Evolutionary conservation across 2,888 invertebrate genomes (phyloP), one percentile per base, ranked within the genome.

Genomic region (Sthenelais limicola): DNA sequence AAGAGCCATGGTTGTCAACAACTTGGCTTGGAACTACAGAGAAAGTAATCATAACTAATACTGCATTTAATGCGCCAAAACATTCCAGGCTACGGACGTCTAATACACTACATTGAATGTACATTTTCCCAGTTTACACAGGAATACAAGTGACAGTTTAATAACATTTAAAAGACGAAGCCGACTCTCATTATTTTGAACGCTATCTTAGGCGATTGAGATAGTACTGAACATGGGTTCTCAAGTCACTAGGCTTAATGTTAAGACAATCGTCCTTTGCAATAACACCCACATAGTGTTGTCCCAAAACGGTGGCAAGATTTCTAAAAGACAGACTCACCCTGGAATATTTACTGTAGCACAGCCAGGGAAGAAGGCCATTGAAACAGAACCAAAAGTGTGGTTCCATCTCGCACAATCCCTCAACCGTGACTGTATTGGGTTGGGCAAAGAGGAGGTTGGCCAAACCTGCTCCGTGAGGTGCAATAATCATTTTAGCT

Each of bases 271-370:
- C 70, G 33, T 70, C 38, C 9, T 51, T n/a, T 1, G 35, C 35
- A 24, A 18, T 51, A 21, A 70, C 51, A 3, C 70, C 70, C 7
- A 24, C 38, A 43, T 70, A 70, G 30, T 70, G 70, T n/a, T 52
- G 52, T 1, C 70, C 70, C 9, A 70, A 43, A 24, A 54, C 43
- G 28, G 70, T 26, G 21, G 70, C 70, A 5, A 70, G 38, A 32
- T 70, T 70, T 18, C 70, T 54, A 56, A 70, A 70, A 28, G 70
- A 52, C 12, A 70, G 30, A 43, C 70, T 70, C 43, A 70, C 49
- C 38, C 70, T 33, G 9, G 43, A 52, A 26, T 49, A 33, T 0
- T 32, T 26, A 21, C 38, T 70, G 38, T 52, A 30, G 38, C 70
- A 70, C 24, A 70, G 24, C 70, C 70, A 70, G 12, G 70, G 70